A percentile compares a stretch with the other conserved stretches of the same genome.
These are phyloP conservation scores for Enoplolaimus lenunculus DNA, from an alignment of 2,888 invertebrate species.

Conservation along the genomic window DNA sequence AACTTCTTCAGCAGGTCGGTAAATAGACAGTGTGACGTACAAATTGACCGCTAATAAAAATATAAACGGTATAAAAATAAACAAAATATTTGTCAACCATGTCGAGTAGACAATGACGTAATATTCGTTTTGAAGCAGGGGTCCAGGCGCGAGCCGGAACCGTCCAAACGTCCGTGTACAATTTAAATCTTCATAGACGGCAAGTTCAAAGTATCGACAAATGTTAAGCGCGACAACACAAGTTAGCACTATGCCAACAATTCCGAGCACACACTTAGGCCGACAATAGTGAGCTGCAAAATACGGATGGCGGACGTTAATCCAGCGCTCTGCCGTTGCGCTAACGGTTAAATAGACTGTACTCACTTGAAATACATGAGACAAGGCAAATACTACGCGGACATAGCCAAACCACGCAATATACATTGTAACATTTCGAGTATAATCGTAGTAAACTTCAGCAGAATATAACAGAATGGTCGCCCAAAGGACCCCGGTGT, in stretches of 20 bases:
- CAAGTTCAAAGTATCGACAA: constrained; percentile 2
- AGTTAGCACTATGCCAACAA: background rate
- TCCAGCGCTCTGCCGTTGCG: constrained; percentile 6
- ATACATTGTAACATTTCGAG: background rate
- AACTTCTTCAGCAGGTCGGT: background rate
- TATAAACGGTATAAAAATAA: constrained; percentile 7
- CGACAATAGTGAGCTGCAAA: background rate
- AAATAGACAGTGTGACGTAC: background rate
- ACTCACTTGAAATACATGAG: constrained; percentile 12
- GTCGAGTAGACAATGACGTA: background rate
- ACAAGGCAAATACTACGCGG: background rate
- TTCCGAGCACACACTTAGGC: background rate
- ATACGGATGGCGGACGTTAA: background rate
- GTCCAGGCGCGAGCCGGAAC: background rate
- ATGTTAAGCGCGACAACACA: background rate
- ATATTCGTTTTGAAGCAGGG: background rate
- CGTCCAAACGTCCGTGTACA: background rate
- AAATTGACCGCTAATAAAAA: background rate
- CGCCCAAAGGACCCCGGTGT: background rate
- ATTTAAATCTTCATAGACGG: background rate
- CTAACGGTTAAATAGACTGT: background rate
- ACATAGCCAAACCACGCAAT: constrained; percentile 3
- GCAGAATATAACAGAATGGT: background rate
- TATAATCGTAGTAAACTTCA: constrained; percentile 13
- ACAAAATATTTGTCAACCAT: constrained; percentile 5